These are phyloP conservation scores for Tetragnatha montana DNA, from an alignment of 2,888 invertebrate genomes.

Conservation along the genomic window DNA sequence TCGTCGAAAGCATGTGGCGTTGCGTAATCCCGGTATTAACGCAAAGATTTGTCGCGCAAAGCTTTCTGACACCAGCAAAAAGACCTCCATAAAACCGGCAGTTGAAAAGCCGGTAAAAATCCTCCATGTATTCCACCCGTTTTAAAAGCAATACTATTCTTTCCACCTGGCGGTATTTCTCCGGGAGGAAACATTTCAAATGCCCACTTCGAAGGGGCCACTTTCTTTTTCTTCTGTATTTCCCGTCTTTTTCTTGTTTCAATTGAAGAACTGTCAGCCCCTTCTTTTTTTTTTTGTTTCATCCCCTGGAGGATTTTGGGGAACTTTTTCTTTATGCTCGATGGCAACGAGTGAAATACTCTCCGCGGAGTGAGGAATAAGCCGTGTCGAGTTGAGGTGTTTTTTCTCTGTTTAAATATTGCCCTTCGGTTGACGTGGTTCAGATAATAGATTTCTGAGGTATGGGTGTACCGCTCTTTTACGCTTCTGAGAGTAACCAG, in stretches of 20 bases:
- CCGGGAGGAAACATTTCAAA: constrained; percentile 31
- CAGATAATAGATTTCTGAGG: background rate
- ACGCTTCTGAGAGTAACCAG: too few species aligned
- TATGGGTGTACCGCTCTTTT: background rate
- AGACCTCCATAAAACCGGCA: constrained; percentile 4
- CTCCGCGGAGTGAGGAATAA: background rate
- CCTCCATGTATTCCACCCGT: constrained; percentile 36
- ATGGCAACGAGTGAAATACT: constrained; percentile 22
- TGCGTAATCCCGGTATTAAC: constrained; percentile 12
- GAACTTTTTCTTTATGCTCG: constrained; percentile 17
- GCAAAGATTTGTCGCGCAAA: background rate
- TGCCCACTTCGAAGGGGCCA: constrained; percentile 7
- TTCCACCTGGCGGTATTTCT: constrained; percentile 22
- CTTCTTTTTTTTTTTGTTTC: constrained; percentile 19
- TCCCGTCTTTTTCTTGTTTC: constrained; percentile 3
- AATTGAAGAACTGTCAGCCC: constrained; percentile 44
- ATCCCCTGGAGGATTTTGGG: background rate
- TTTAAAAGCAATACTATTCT: constrained; percentile 49
- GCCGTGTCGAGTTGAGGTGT: background rate
- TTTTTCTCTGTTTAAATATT: background rate
- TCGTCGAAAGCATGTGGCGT: background rate
- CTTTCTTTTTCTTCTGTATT: constrained; percentile 10
- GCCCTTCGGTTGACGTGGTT: background rate
- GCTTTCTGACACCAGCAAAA: background rate
- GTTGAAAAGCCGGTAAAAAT: background rate